A percentile compares a stretch with the other conserved stretches of the same genome.
phyloP scores from a whole-genome alignment of 1,140 invertebrate genomes.

The Drosophila elegans region DNA sequence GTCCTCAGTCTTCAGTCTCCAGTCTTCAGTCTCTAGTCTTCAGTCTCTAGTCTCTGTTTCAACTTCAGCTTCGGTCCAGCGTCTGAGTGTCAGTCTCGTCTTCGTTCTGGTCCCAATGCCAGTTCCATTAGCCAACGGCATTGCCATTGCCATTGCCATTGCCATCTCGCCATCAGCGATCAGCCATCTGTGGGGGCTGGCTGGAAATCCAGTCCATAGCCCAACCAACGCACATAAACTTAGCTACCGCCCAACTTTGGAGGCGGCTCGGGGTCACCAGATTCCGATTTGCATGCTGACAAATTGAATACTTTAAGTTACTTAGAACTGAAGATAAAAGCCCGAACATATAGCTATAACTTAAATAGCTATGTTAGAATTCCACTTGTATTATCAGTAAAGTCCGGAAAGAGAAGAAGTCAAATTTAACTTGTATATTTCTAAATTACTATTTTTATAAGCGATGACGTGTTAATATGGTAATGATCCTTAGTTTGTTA shows the following conservation, averaged over 20 bases:
- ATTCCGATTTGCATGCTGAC: slow-evolving; percentile 1
- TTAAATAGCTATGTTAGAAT: no score
- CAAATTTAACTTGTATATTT: no score
- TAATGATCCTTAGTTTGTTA: no score
- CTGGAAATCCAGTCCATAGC: slow-evolving; percentile 26
- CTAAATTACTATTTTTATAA: no score
- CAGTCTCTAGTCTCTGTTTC: slow-evolving; percentile 1
- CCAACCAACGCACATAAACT: slow-evolving; percentile 30
- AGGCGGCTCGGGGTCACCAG: slow-evolving; percentile 10
- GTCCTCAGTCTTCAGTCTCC: background rate
- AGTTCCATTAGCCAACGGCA: slow-evolving; percentile 66
- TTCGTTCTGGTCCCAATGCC: slow-evolving; percentile 34
- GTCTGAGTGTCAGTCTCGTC: slow-evolving; percentile 34
- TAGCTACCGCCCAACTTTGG: background rate
- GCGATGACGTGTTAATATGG: no score
- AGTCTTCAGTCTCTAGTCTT: slow-evolving; percentile 32
- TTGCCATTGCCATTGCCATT: slow-evolving; percentile 24
- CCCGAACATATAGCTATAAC: no score
- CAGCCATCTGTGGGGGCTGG: slow-evolving; percentile 47
- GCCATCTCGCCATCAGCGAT: slow-evolving; percentile 15
- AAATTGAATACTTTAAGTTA: background rate
- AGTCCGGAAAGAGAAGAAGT: no score
- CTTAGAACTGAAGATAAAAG: no score
- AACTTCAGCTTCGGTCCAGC: background rate
- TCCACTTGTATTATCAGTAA: no score